Evolutionary conservation across 2,113 vertebrate species (phyloP), one percentile per base, ranked within the genome.

Genomic region (Gymnocephalus cernua): DNA sequence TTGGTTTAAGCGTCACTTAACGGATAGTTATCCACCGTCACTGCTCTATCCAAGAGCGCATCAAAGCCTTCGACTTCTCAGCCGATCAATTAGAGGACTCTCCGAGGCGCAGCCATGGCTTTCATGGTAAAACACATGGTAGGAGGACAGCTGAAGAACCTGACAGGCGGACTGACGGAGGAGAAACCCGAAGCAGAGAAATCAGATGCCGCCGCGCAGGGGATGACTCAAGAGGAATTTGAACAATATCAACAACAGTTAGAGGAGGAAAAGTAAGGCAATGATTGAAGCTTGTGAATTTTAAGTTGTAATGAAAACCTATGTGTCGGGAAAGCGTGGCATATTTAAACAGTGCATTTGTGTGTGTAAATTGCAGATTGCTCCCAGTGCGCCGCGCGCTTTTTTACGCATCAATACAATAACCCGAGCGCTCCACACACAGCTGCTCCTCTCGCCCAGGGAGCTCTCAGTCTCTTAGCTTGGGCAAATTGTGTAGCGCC

Each of bases 61-160:
- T 35, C 53, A 1, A 41, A 88, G 29, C 51, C 62, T 45, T 54
- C 50, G 79, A 84, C 80, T 86, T 86, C 75, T 86, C 4, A 64
- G 50, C 63, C 73, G 73, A 78, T 48, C 74, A 38, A 23, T 29
- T 18, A 58, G 67, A 80, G 86, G 83, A 77, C 45, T 82, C 59
- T 72, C 47, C 58, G 59, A 58, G 59, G 74, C 57, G n/a, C 74
- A 89, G 63, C 80, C 90, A 99, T 99, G 98, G 97, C 98, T 59
- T 99, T 99, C 93, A 97, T 99, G 97, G 97, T 99, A 74, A 99
- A 99, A 93, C 96, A 97, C 82, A 92, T 99, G 96, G 97, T 99
- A 50, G 98, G 98, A 1, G 97, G 97, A 0, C 97, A 99, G 91
- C 94, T 99, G 96, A 99, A 99, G 96, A 98, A 96, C 86, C 96